Percentiles rank a stretch among this genome's conserved stretches.
Evolutionary conservation across 1,140 invertebrate genomes (phyloP).

Genomic region (Habropoda laboriosa): DNA sequence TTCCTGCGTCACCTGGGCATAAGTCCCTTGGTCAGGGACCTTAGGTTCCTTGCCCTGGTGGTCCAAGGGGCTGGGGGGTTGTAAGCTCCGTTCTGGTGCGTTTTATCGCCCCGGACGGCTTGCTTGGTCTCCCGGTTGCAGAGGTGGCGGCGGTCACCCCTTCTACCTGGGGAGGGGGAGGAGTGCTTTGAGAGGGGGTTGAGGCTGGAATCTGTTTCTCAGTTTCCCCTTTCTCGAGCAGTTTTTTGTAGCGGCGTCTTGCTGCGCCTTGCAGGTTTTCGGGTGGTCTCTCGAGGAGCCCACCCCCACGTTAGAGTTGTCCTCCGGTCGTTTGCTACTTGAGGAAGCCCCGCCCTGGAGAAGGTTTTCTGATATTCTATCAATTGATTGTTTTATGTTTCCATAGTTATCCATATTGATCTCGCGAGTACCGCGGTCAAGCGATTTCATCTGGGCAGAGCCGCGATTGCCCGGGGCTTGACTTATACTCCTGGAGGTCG

Average conservation of each 20-base stretch:
- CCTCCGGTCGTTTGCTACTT: background rate
- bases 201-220: no score
- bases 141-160: no score
- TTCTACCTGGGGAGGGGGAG: background rate
- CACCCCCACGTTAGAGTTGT: background rate
- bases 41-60: background rate
- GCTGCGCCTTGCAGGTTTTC: background rate
- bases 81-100: background rate
- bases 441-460: no score
- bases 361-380: background rate
- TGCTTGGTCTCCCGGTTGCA: background rate
- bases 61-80: background rate
- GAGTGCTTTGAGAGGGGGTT: background rate
- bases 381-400: background rate
- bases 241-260: background rate
- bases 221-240: background rate
- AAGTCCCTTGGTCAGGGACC: background rate
- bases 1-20: background rate
- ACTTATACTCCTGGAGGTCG: slow-evolving; percentile 14
- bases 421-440: background rate
- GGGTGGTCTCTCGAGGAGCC: no score
- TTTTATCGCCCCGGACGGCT: background rate
- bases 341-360: background rate
- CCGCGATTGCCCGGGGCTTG: slow-evolving; percentile 6
- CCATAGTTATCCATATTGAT: background rate